Evolutionary conservation across 2,888 invertebrate genomes (phyloP).

Genomic region (Portevinia maculata): DNA sequence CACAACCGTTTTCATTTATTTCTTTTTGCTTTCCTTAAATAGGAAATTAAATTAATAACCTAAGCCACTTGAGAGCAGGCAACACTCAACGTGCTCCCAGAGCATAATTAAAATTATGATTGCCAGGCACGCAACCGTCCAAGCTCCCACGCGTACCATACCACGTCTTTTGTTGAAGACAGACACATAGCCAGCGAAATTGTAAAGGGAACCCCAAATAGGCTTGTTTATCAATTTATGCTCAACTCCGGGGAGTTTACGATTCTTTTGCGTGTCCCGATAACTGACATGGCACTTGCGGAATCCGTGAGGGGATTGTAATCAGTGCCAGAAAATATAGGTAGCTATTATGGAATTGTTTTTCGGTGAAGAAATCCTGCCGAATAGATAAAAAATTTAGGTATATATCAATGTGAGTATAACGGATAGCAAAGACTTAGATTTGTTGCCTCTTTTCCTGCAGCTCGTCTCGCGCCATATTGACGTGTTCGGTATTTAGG

Average conservation of each 20-base stretch:
- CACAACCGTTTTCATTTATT: conserved; percentile 14
- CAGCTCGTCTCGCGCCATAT: neutral
- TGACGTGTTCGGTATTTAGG: neutral
- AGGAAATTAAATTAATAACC: conserved; percentile 72
- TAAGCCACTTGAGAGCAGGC: conserved; percentile 65
- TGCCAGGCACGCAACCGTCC: conserved; percentile 63
- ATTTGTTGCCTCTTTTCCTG: conserved; percentile 19
- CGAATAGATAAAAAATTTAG: conserved; percentile 71
- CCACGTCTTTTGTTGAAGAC: conserved; percentile 49
- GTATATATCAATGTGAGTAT: conserved; percentile 70
- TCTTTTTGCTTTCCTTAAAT: conserved; percentile 10
- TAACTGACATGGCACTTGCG: conserved; percentile 52
- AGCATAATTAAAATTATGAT: conserved; percentile 61
- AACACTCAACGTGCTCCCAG: conserved; percentile 38
- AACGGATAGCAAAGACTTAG: conserved; percentile 56
- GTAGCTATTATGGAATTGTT: neutral
- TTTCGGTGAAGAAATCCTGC: conserved; percentile 59
- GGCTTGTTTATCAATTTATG: conserved; percentile 73
- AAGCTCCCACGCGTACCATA: conserved; percentile 17
- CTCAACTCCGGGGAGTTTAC: conserved; percentile 51
- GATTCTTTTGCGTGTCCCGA: conserved; percentile 68
- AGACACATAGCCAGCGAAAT: conserved; percentile 72
- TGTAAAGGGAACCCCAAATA: conserved; percentile 65
- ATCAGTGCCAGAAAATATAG: neutral
- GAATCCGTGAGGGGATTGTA: conserved; percentile 31